A percentile compares a stretch with the other conserved stretches of the same genome.
Evolutionary conservation across 2,888 invertebrate species (phyloP).

Genomic region (Mylabris sibirica): DNA sequence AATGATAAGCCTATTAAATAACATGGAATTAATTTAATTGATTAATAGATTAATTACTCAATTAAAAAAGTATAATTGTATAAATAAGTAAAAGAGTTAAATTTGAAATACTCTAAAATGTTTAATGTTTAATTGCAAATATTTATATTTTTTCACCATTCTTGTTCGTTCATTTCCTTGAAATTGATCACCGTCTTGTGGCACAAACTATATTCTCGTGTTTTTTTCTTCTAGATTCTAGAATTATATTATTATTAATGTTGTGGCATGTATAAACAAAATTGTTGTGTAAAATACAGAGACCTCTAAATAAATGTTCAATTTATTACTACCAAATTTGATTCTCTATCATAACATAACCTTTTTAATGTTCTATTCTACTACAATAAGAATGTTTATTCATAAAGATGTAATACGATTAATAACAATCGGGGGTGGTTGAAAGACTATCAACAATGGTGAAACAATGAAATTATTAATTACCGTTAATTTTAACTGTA

Average conservation of each 20-base stretch:
- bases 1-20: not conserved
- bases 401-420: too few species aligned
- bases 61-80: not conserved
- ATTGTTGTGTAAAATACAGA: slow-evolving; percentile 8
- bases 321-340: slow-evolving; percentile 12
- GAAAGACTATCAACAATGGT: not conserved
- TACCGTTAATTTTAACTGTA: too few species aligned
- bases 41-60: not conserved
- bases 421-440: not conserved
- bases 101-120: not conserved
- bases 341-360: not conserved
- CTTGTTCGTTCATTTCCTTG: not conserved
- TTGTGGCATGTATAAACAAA: slow-evolving; percentile 9
- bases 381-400: too few species aligned
- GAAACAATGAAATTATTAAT: not conserved
- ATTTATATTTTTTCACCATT: not conserved
- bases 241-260: not conserved
- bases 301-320: slow-evolving; percentile 13
- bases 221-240: not conserved
- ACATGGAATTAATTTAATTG: not conserved
- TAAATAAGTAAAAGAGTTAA: not conserved
- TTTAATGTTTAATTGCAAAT: not conserved
- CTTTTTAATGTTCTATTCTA: too few species aligned
- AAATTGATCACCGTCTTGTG: not conserved
- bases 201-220: not conserved